Conservation (phyloP, 2,797 vertebrate genomes). For the Halcyon chelicuti region DNA sequence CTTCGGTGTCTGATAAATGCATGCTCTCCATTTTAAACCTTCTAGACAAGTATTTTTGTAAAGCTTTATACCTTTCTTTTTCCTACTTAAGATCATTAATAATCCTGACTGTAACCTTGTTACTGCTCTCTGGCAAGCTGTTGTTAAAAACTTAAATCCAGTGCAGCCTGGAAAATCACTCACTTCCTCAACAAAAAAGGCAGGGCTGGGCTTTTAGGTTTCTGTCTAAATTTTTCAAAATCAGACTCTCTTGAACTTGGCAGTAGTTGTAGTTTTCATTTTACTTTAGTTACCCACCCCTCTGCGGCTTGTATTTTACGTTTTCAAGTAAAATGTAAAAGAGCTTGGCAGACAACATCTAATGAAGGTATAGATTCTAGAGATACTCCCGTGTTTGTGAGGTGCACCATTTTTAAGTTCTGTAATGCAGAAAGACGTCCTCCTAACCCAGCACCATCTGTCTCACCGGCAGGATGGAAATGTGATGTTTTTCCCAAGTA, state of each 20-base stretch:
- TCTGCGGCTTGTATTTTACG: neutral
- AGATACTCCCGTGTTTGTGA: neutral
- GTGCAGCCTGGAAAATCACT: neutral
- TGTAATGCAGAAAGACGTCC: neutral
- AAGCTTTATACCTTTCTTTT: constrained; percentile 1
- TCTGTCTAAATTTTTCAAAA: neutral
- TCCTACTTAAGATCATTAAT: neutral
- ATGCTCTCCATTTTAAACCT: neutral
- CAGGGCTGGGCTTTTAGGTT: neutral
- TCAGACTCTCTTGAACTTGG: neutral
- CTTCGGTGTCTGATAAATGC: neutral
- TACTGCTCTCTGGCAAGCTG: neutral
- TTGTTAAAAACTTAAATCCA: neutral
- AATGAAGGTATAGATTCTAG: neutral
- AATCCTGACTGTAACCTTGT: neutral
- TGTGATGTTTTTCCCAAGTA: neutral
- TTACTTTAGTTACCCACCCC: neutral
- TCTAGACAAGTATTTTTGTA: neutral
- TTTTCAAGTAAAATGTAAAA: neutral
- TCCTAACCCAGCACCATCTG: neutral
- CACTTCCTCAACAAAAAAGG: neutral
- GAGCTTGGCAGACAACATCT: neutral
- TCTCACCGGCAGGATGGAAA: neutral
- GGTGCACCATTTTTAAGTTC: neutral
- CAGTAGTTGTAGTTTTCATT: neutral